phyloP scores from a whole-genome alignment of 2,113 vertebrate genomes.

The Notiomystis cincta region DNA sequence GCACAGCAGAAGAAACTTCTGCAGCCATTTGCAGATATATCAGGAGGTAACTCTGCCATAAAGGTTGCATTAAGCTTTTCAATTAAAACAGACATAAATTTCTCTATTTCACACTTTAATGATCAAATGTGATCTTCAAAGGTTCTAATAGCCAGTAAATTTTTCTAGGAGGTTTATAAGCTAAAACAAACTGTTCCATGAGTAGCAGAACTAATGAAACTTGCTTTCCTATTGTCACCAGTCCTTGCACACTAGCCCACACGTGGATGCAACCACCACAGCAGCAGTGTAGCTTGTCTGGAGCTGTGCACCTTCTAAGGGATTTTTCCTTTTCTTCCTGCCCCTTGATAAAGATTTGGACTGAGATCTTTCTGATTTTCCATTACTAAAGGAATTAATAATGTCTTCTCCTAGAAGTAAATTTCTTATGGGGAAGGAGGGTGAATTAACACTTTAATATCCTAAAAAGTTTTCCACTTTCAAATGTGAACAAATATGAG shows the following conservation, averaged over 20 bases:
- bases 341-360: neutral
- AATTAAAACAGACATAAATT: constrained; percentile 21
- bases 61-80: constrained; percentile 12
- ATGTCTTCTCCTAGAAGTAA: neutral
- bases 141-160: neutral
- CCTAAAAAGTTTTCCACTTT: neutral
- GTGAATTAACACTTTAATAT: neutral
- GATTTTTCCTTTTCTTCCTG: neutral
- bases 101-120: constrained; percentile 20
- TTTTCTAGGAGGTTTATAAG: neutral
- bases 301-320: neutral
- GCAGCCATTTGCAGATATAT: neutral
- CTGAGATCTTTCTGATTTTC: neutral
- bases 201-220: constrained; percentile 15
- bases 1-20: neutral
- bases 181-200: neutral
- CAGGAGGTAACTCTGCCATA: neutral
- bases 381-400: neutral
- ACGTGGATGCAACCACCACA: neutral
- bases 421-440: neutral
- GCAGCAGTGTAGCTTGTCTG: neutral
- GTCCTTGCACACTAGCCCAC: neutral
- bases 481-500: neutral
- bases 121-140: neutral
- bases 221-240: neutral